These are phyloP conservation scores for Protomyctophum bolini DNA, from an alignment of 2,113 vertebrate genomes.

Conservation along the genomic window DNA sequence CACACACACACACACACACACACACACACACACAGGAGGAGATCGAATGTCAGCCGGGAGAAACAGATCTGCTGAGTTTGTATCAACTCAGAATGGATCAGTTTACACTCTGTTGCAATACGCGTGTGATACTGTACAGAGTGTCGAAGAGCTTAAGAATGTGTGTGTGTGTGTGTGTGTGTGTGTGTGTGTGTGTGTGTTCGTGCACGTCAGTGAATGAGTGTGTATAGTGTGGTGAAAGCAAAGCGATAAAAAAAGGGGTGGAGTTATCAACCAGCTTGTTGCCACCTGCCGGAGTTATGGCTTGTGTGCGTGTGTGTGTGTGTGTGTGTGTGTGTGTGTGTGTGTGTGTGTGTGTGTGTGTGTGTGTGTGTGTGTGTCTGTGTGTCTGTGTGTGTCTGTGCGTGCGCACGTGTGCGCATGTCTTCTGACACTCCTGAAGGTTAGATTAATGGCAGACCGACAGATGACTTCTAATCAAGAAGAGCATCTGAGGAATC, in stretches of 20 bases:
- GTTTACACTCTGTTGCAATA: background rate
- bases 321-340: slow-evolving; percentile 33
- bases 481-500: slow-evolving; percentile 45
- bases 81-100: background rate
- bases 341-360: slow-evolving; percentile 26
- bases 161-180: slow-evolving; percentile 8
- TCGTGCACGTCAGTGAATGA: slow-evolving; percentile 9
- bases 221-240: background rate
- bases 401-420: no score
- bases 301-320: slow-evolving; percentile 43
- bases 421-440: slow-evolving; percentile 8
- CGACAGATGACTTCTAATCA: slow-evolving; percentile 55
- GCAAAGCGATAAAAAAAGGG: slow-evolving; percentile 34
- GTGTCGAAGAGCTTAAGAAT: background rate
- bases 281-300: slow-evolving; percentile 65
- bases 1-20: slow-evolving; percentile 5
- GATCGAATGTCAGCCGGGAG: background rate
- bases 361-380: slow-evolving; percentile 27
- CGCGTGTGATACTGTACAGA: background rate
- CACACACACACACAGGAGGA: background rate
- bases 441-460: slow-evolving; percentile 44
- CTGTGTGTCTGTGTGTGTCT: slow-evolving; percentile 34
- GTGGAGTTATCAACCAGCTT: slow-evolving; percentile 58
- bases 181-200: background rate
- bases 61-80: slow-evolving; percentile 15